Evolutionary conservation across 2,113 vertebrate genomes (phyloP).

Genomic region (Mastomys natalensis): DNA sequence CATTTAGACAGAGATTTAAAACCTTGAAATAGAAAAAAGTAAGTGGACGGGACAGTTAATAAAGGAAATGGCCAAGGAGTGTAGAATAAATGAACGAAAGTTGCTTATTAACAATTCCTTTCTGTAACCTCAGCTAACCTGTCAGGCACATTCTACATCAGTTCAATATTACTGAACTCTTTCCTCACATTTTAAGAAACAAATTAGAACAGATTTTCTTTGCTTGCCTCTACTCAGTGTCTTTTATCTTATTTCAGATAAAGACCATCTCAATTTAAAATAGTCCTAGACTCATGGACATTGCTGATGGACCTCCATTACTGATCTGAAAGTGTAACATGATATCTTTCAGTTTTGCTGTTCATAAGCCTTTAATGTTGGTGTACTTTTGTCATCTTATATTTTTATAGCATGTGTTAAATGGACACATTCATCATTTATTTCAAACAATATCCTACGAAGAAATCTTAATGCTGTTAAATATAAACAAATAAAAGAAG

Average conservation of each 20-base stretch:
- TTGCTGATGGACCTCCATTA: not conserved
- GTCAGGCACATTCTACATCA: not conserved
- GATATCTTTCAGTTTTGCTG: not conserved
- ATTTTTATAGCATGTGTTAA: not conserved
- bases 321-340: not conserved
- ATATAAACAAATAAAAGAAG: not conserved
- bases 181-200: not conserved
- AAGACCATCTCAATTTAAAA: not conserved
- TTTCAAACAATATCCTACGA: not conserved
- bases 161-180: not conserved
- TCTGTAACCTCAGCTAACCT: not conserved
- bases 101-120: not conserved
- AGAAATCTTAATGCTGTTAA: not conserved
- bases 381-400: not conserved
- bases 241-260: not conserved
- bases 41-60: not conserved
- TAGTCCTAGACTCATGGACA: not conserved
- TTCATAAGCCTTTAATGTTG: not conserved
- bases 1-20: constrained; percentile 6
- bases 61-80: not conserved
- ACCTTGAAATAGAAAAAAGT: not conserved
- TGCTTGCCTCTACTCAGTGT: not conserved
- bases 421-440: not conserved
- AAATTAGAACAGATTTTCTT: not conserved
- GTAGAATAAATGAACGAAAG: not conserved